These are phyloP conservation scores for Drosophila tsacasi DNA, from an alignment of 1,140 invertebrate species.

Conservation along the genomic window DNA sequence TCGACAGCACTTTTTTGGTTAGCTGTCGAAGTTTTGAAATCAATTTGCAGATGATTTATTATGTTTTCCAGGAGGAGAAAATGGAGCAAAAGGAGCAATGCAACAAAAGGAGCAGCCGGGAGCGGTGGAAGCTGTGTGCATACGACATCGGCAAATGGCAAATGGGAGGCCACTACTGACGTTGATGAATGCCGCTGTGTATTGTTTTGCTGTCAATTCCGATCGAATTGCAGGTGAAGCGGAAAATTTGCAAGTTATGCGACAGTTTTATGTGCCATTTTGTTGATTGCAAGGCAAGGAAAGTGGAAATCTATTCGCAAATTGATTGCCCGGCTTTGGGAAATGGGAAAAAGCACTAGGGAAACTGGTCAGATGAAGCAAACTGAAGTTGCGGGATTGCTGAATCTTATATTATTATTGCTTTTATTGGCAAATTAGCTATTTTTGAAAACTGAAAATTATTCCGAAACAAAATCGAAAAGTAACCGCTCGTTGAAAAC, in stretches of 20 bases:
- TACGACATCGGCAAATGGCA: constrained; percentile 58
- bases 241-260: constrained; percentile 81
- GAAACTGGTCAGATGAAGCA: background rate
- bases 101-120: constrained; percentile 10
- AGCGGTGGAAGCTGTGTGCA: constrained; percentile 48
- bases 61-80: constrained; percentile 45
- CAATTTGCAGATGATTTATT: constrained; percentile 84
- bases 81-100: background rate
- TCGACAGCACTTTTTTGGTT: constrained; percentile 53
- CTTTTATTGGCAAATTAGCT: background rate
- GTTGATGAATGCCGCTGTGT: constrained; percentile 81
- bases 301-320: constrained; percentile 42
- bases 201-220: constrained; percentile 78
- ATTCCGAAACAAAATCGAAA: constrained; percentile 2
- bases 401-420: background rate
- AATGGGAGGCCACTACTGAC: constrained; percentile 54
- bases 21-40: constrained; percentile 76
- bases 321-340: constrained; percentile 36
- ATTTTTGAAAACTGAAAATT: background rate
- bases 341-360: background rate
- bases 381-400: background rate
- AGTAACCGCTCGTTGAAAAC: background rate
- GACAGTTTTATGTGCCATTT: constrained; percentile 61
- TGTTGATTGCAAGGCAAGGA: constrained; percentile 8
- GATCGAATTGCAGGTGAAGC: constrained; percentile 75